phyloP scores from a whole-genome alignment of 2,888 invertebrate genomes.

The Nemurella pictetii region DNA sequence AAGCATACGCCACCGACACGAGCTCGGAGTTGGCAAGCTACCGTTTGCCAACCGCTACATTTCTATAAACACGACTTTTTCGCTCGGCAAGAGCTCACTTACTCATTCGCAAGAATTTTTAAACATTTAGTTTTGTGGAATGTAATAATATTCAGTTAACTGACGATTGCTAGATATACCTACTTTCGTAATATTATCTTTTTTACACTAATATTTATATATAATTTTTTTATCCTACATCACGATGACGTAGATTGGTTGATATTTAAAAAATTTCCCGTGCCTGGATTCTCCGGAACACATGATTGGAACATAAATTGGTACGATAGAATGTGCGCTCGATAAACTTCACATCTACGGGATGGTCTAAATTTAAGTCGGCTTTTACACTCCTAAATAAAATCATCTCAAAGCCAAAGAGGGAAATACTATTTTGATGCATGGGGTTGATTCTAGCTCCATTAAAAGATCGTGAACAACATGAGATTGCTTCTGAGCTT shows the following conservation, averaged over 20 bases:
- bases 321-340: background rate
- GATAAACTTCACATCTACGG: background rate
- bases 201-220: slow-evolving; percentile 10
- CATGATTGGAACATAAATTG: background rate
- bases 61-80: background rate
- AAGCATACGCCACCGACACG: background rate
- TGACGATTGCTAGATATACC: background rate
- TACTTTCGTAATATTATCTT: slow-evolving; percentile 15
- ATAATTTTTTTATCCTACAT: background rate
- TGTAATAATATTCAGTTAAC: slow-evolving; percentile 11
- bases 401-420: background rate
- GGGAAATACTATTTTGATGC: background rate
- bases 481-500: background rate
- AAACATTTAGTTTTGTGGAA: slow-evolving; percentile 22
- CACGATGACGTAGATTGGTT: background rate
- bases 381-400: background rate
- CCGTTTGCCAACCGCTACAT: background rate
- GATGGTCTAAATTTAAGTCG: background rate
- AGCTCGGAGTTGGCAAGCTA: background rate
- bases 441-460: background rate
- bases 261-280: background rate
- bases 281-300: background rate
- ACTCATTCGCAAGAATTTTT: slow-evolving; percentile 3
- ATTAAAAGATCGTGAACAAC: background rate
- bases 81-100: background rate